These are phyloP conservation scores for Pachydiplax longipennis DNA, from an alignment of 2,888 invertebrate species.

Conservation along the genomic window DNA sequence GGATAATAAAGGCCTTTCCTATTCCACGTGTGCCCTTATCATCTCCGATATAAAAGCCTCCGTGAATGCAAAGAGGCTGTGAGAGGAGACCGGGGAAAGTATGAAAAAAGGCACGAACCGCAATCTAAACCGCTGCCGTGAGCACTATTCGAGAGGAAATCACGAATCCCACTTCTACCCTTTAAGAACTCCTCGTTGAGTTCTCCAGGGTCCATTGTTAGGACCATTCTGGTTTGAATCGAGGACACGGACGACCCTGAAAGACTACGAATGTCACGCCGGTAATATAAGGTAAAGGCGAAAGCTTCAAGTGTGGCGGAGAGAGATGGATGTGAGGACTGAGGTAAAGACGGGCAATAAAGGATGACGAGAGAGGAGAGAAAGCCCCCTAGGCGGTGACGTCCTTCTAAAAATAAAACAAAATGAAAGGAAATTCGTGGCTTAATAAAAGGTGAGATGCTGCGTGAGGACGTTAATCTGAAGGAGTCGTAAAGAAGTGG, in stretches of 20 bases:
- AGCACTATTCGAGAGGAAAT: background rate
- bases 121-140: background rate
- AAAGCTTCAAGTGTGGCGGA: background rate
- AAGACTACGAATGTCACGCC: background rate
- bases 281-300: background rate
- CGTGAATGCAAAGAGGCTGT: background rate
- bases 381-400: background rate
- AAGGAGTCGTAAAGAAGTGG: background rate
- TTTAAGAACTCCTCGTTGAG: background rate
- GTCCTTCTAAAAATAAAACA: background rate
- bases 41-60: background rate
- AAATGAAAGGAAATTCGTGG: background rate
- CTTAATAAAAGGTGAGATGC: background rate
- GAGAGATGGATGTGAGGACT: background rate
- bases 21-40: background rate
- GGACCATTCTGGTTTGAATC: background rate
- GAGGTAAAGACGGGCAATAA: background rate
- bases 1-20: background rate
- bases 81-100: background rate
- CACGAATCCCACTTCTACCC: background rate
- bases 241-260: background rate
- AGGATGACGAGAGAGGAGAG: background rate
- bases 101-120: background rate
- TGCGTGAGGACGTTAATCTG: background rate
- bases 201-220: conserved; percentile 4